Conservation (phyloP, 2,797 vertebrate genomes). For the Parauchenoglanis ngamensis region DNA sequence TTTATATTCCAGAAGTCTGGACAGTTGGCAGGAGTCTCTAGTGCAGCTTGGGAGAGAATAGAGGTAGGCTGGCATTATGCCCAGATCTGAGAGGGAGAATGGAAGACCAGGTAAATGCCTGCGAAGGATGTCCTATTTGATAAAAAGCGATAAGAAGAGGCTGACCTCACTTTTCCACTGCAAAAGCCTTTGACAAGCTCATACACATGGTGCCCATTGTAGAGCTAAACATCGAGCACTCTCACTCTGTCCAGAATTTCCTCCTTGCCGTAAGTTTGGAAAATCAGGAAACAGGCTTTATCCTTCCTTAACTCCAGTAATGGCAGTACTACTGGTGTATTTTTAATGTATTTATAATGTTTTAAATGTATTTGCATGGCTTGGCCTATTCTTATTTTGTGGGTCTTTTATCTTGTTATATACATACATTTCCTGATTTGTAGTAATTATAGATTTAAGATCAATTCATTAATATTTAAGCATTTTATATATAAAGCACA, state of each 20-base stretch:
- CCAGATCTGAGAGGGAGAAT: not conserved
- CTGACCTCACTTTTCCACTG: constrained; percentile 45
- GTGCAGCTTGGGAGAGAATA: not conserved
- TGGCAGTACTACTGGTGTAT: not conserved
- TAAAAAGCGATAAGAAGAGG: constrained; percentile 61
- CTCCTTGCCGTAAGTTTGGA: not conserved
- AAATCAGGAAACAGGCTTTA: not conserved
- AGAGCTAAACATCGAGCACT: constrained; percentile 4
- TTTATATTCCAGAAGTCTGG: constrained; percentile 22
- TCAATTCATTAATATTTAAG: not conserved
- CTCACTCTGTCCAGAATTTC: constrained; percentile 11
- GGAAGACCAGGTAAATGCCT: constrained; percentile 66
- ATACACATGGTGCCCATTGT: not conserved
- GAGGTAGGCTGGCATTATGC: not conserved
- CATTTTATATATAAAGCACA: not conserved
- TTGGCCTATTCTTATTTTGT: not conserved
- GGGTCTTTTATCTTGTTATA: not conserved
- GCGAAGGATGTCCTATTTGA: constrained; percentile 73
- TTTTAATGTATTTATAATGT: not conserved
- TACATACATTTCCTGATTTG: not conserved
- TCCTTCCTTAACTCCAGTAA: not conserved
- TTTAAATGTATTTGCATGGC: not conserved
- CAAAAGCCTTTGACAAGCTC: not conserved
- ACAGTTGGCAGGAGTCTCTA: constrained; percentile 30
- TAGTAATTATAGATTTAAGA: not conserved